Base-by-base conservation (phyloP, 2,888 invertebrate genomes). In the Drosophila ezoana region DNA sequence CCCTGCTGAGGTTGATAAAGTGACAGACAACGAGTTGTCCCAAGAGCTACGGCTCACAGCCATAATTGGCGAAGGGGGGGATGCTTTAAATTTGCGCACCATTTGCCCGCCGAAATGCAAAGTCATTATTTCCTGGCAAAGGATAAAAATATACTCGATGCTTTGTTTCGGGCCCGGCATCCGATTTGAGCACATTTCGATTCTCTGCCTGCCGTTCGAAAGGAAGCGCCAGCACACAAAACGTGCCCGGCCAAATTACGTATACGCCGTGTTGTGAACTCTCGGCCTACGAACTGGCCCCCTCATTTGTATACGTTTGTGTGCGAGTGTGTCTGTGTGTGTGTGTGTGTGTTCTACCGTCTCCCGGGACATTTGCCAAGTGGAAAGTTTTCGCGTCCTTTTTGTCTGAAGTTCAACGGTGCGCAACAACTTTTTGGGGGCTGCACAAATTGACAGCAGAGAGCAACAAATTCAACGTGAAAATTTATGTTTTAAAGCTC, bases 81-180 rank as follows among this genome's bases (percentile, higher is more conserved):
- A 11, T 16, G 44, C 18, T 58, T 48, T 43, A 72, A 67, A 64
- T 77, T 76, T 87, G 60, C 82, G 77, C 82, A 82, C 79, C 86
- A 77, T 82, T 87, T 83, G 68, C 41, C 60, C 61, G 51, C 41
- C 60, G 61, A 87, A 85, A 87, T 87, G 85, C 83, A 72, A 75
- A 77, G 76, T 87, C 87, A 83, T 87, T 83, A 87, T 87, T 83
- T 80, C 28, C 28, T 67, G 57, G 60, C 63, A 45, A 60, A 47
- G 75, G 62, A 79, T 79, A 84, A 70, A 79, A 83, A 74, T 64
- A 71, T 64, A 35, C 32, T 52, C 35, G 44, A 71, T 35, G 52
- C 66, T 77, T 86, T 72, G 54, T 67, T 63, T 37, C 37, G 41
- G 28, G n/a, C n/a, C 16, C 33, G 28, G 14, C 23, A 35, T 37